Evolutionary conservation across 2,797 vertebrate species (phyloP).

Genomic region (Melanotaenia parkinsoni): DNA sequence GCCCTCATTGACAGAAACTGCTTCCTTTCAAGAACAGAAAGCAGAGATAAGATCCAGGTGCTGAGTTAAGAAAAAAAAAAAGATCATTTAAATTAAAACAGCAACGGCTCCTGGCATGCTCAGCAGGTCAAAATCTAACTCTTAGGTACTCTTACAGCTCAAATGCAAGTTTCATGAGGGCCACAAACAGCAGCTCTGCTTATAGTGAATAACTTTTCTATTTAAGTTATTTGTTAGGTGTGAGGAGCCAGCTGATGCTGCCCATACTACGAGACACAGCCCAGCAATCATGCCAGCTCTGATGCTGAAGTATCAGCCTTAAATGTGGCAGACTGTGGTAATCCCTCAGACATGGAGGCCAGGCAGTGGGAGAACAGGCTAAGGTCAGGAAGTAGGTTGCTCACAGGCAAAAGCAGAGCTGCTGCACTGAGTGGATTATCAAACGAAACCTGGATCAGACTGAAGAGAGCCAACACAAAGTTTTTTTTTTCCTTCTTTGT

Average conservation of each 20-base stretch:
- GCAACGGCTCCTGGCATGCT: conserved; percentile 13
- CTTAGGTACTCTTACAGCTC: conserved; percentile 2
- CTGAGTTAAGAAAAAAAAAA: conserved; percentile 30
- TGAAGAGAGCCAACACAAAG: conserved; percentile 42
- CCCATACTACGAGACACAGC: conserved; percentile 36
- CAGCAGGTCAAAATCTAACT: conserved; percentile 14
- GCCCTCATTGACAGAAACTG: conserved; percentile 4
- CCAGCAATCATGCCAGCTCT: conserved; percentile 34
- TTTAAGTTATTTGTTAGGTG: background rate
- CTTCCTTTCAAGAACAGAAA: conserved; percentile 28
- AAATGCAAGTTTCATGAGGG: conserved; percentile 2
- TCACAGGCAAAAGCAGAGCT: conserved; percentile 65
- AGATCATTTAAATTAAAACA: background rate
- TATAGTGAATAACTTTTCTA: background rate
- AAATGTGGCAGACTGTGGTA: conserved; percentile 59
- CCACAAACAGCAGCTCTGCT: background rate
- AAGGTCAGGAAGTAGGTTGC: conserved; percentile 75
- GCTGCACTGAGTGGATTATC: conserved; percentile 72
- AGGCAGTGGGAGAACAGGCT: conserved; percentile 62
- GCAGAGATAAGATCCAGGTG: background rate
- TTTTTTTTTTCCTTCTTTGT: background rate
- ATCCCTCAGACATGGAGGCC: conserved; percentile 72
- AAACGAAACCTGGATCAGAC: conserved; percentile 58
- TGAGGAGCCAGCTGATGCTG: conserved; percentile 39
- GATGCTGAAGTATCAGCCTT: conserved; percentile 50